phyloP scores from a whole-genome alignment of 2,888 invertebrate species.

The Thalpophila matura region DNA sequence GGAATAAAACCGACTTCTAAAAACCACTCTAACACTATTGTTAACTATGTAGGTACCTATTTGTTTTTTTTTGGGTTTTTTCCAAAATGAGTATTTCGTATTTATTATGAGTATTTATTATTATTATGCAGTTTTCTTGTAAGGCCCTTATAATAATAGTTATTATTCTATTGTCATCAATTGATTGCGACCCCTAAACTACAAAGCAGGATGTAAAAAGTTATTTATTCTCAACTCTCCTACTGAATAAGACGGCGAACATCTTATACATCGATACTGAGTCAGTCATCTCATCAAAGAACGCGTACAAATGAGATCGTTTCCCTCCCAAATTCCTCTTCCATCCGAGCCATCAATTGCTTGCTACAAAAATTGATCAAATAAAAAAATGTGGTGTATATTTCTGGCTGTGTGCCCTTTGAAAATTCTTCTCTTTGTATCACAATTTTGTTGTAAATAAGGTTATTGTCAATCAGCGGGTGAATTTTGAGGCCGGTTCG shows the following conservation, averaged over 20 bases:
- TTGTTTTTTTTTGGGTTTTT: no score
- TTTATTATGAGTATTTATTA: no score
- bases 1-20: no score
- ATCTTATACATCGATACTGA: constrained; percentile 61
- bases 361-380: constrained; percentile 78
- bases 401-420: constrained; percentile 63
- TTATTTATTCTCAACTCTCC: not conserved
- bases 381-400: constrained; percentile 71
- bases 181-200: no score
- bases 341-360: constrained; percentile 71
- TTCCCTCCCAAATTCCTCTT: constrained; percentile 66
- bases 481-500: constrained; percentile 25
- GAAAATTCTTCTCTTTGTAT: constrained; percentile 52
- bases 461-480: constrained; percentile 59
- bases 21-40: no score
- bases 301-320: constrained; percentile 77
- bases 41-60: no score
- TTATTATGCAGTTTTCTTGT: no score
- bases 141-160: no score
- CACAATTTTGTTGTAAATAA: constrained; percentile 56
- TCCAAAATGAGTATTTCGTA: no score
- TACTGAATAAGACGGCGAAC: constrained; percentile 47
- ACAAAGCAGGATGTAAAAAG: no score
- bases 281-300: constrained; percentile 73
- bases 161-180: no score